These are phyloP conservation scores for Dolomedes plantarius DNA, from an alignment of 2,888 invertebrate species.

Conservation along the genomic window DNA sequence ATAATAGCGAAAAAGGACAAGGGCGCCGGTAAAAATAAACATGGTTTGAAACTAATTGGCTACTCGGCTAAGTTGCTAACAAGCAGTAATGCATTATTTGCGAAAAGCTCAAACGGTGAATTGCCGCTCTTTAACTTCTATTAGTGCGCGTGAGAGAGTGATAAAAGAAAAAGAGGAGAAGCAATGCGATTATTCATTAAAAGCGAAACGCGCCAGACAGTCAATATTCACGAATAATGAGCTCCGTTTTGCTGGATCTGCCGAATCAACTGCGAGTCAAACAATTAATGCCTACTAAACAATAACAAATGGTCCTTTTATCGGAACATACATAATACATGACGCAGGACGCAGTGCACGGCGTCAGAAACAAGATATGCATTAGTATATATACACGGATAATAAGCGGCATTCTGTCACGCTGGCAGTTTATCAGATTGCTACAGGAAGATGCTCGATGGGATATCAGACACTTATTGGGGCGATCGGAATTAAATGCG, in stretches of 20 bases:
- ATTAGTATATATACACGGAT: not conserved
- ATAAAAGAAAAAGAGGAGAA: conserved; percentile 3
- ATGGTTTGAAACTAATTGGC: conserved; percentile 64
- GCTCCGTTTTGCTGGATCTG: conserved; percentile 15
- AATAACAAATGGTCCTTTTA: conserved; percentile 28
- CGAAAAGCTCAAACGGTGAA: conserved; percentile 39
- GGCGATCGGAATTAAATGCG: not conserved
- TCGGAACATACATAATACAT: conserved; percentile 26
- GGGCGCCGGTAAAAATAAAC: conserved; percentile 36
- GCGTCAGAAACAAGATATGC: not conserved
- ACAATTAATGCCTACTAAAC: conserved; percentile 29
- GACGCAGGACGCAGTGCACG: not conserved
- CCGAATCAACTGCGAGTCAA: conserved; percentile 7
- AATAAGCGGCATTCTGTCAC: not conserved
- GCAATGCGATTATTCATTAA: conserved; percentile 47
- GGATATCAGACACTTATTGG: not conserved
- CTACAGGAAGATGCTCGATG: not conserved
- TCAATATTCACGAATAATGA: conserved; percentile 41
- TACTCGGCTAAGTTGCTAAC: conserved; percentile 68
- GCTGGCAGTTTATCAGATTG: not conserved
- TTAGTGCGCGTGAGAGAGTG: conserved; percentile 30
- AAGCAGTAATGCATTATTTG: conserved; percentile 70
- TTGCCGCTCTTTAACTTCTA: conserved; percentile 63
- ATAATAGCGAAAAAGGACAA: conserved; percentile 45
- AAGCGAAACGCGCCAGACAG: conserved; percentile 44